Evolutionary conservation across 2,888 invertebrate genomes (phyloP), one percentile per base, ranked within the genome.

Genomic region (Yponomeuta cagnagella): DNA sequence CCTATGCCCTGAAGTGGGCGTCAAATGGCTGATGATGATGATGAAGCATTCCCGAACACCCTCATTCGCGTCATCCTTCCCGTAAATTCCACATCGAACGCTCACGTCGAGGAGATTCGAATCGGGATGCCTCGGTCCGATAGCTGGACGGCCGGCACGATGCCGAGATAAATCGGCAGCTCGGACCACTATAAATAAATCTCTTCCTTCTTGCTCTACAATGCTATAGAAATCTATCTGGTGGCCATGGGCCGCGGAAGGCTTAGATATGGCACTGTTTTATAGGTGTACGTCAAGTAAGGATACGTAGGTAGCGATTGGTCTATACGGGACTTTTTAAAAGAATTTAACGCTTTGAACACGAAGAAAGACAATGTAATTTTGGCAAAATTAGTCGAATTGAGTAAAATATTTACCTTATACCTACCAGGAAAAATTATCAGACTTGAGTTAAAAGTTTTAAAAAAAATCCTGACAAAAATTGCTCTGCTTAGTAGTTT

Each of bases 121-220:
- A 68, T 68, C 48, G 48, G 48, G 70, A 48, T 30, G 70, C 63
- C 31, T 43, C 37, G 48, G n/a, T 43, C 63, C 63, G 70, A 70
- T 70, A 70, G 48, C 48, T 6, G 48, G 43, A 10, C 70, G 69
- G 72, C 71, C 78, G 80, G 85, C 90, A 90, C 90, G 90, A 90
- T 87, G 85, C 78, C 74, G 78, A 85, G 88, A 88, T 88, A 89
- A 86, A 86, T 83, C 79, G 83, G 78, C 78, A 76, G 79, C 77
- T 37, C 15, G 31, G 81, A 80, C 77, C 83, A 87, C 84, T 86
- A 84, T 82, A 85, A 83, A 90, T 90, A 90, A 90, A 90, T 90
- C 89, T 89, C 89, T 90, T 90, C 89, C 89, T 88, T 80, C 84
- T 84, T 80, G 80, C 79, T 80, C 82, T 85, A 87, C 85, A 85